Evolutionary conservation across 1,140 invertebrate species (phyloP), one percentile per base, ranked within the genome.

Genomic region (Drosophila orena): DNA sequence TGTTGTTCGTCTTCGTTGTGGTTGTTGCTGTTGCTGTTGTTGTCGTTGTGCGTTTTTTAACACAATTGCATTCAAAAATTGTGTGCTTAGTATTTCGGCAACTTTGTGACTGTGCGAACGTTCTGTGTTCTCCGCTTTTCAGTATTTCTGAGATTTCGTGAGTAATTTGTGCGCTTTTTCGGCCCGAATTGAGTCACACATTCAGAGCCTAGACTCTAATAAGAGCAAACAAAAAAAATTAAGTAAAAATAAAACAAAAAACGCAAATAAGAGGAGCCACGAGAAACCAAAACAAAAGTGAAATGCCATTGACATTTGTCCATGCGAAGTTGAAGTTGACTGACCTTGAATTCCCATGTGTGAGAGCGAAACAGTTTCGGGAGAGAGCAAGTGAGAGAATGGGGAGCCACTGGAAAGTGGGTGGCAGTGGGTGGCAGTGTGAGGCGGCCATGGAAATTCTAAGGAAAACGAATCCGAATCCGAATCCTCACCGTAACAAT

Each of bases 21-120:
- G 8, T 30, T 30, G 30, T 30, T 30, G 30, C 7, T 30, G 30
- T 17, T 17, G 17, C 17, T 17, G 17, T 30, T 65, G 17, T 53
- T 66, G 44, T 66, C 65, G 35, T 70, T 79, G 46, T 71, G 50
- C 57, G 57, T 69, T 69, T 55, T 80, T 70, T 56, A 43, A 68
- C 66, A 68, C 84, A 88, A 88, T 88, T 88, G 83, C 83, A 88
- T 88, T 76, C 74, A 77, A 88, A 76, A 77, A 88, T 83, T 77
- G 59, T 86, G 79, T 89, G 79, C 78, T 88, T 89, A 88, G 52
- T 88, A 88, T 88, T 88, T 88, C 84, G 83, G 84, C 70, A 84
- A 88, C 83, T 89, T 89, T 88, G 71, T 79, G 79, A 77, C 83
- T 68, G 84, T 59, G 79, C 84, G 81, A 88, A 89, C 83, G 74